phyloP scores from a whole-genome alignment of 2,888 invertebrate genomes.

The Ophraella communa region DNA sequence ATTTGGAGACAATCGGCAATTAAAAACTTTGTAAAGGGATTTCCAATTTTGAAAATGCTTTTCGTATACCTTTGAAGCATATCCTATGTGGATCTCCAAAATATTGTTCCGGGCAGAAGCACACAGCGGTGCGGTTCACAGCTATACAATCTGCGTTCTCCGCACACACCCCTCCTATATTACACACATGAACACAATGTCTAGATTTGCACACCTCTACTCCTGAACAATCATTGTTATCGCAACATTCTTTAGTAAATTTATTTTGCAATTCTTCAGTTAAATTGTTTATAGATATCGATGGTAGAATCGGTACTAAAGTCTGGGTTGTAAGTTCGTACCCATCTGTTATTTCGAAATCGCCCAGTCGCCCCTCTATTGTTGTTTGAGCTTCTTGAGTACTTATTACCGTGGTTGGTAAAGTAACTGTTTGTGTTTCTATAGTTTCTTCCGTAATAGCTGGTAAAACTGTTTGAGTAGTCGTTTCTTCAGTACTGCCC shows the following conservation, averaged over 20 bases:
- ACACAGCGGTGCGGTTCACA: conserved; percentile 68
- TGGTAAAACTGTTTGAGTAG: background rate
- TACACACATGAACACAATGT: conserved; percentile 71
- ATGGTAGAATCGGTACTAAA: conserved; percentile 5
- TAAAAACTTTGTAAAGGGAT: background rate
- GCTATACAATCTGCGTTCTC: conserved; percentile 69
- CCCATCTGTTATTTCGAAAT: conserved; percentile 9
- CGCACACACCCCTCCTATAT: conserved; percentile 63
- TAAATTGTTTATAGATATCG: conserved; percentile 54
- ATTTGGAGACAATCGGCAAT: background rate
- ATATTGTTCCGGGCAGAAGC: conserved; percentile 66
- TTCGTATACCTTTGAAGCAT: conserved; percentile 68
- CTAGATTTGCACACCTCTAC: conserved; percentile 69
- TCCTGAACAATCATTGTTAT: conserved; percentile 69
- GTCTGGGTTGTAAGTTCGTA: background rate
- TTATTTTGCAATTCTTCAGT: conserved; percentile 46
- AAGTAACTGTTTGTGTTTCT: background rate
- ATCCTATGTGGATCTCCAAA: conserved; percentile 65
- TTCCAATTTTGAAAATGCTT: conserved; percentile 4
- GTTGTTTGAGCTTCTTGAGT: background rate
- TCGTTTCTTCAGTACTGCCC: no score
- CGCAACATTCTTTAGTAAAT: conserved; percentile 64
- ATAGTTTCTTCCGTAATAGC: background rate
- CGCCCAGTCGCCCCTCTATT: background rate
- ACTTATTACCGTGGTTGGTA: background rate